These are phyloP conservation scores for Anorthoa munda DNA, from an alignment of 2,888 invertebrate species.

Conservation along the genomic window DNA sequence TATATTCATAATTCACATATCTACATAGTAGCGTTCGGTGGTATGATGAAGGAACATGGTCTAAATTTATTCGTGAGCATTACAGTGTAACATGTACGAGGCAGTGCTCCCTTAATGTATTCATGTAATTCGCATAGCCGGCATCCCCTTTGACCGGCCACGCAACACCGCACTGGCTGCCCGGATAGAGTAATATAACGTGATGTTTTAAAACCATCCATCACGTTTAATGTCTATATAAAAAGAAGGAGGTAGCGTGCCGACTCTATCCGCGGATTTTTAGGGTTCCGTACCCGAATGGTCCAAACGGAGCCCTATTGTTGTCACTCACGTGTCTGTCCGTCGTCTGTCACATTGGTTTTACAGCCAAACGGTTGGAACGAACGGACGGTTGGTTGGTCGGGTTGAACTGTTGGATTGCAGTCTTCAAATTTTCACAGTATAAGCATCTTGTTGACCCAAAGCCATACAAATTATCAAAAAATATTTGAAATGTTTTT, in stretches of 20 bases:
- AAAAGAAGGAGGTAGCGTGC: conserved; percentile 85
- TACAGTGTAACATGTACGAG: conserved; percentile 89
- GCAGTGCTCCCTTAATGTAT: conserved; percentile 90
- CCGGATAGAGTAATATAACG: conserved; percentile 90
- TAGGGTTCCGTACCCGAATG: too few species aligned
- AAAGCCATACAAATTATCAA: too few species aligned
- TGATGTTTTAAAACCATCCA: conserved; percentile 91
- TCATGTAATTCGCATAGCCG: conserved; percentile 91
- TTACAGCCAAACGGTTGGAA: too few species aligned
- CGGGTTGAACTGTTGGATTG: too few species aligned
- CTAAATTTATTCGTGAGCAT: conserved; percentile 90
- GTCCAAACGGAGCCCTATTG: too few species aligned
- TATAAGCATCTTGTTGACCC: too few species aligned
- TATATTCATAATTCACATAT: conserved; percentile 85
- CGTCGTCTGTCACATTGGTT: too few species aligned
- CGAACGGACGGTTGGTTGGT: too few species aligned
- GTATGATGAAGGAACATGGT: conserved; percentile 87
- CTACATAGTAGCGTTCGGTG: conserved; percentile 84
- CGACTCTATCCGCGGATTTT: conserved; percentile 79
- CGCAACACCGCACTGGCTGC: conserved; percentile 89
- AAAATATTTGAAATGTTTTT: too few species aligned
- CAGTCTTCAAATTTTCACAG: too few species aligned
- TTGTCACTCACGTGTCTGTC: too few species aligned
- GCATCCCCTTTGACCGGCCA: conserved; percentile 91
- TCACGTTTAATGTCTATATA: conserved; percentile 90